Evolutionary conservation across 2,888 invertebrate species (phyloP).

Genomic region (Neocrepidodera transversa): DNA sequence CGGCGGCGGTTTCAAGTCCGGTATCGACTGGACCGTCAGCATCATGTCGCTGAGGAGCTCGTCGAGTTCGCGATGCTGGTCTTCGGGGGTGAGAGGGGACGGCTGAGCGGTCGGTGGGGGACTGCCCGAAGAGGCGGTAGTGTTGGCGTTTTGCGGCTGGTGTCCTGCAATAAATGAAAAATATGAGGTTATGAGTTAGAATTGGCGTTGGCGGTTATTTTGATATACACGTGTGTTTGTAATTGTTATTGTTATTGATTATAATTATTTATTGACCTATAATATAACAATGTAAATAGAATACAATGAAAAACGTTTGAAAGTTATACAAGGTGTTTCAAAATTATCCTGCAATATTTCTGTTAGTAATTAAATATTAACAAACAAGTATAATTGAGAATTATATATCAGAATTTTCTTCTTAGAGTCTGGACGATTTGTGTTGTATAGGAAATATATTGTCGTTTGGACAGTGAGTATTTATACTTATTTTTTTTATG

Average conservation of each 20-base stretch:
- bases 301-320: no score
- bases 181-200: constrained; percentile 21
- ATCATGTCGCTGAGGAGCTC: constrained; percentile 86
- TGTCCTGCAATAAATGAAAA: constrained; percentile 54
- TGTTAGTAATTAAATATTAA: no score
- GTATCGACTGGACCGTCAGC: constrained; percentile 85
- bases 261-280: no score
- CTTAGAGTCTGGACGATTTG: no score
- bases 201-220: constrained; percentile 11
- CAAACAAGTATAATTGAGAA: no score
- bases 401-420: no score
- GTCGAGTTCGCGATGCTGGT: constrained; percentile 77
- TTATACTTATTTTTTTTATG: no score
- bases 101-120: constrained; percentile 60
- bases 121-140: constrained; percentile 60
- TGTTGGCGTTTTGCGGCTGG: constrained; percentile 61
- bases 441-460: no score
- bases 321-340: no score
- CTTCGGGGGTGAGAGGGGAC: constrained; percentile 61
- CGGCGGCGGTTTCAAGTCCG: constrained; percentile 61
- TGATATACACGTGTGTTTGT: neutral
- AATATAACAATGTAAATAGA: neutral
- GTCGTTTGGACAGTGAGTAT: no score
- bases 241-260: no score
- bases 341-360: no score